A percentile compares a stretch with the other conserved stretches of the same genome.
Conservation (phyloP, 2,113 vertebrate genomes). For the Pterocles gutturalis region DNA sequence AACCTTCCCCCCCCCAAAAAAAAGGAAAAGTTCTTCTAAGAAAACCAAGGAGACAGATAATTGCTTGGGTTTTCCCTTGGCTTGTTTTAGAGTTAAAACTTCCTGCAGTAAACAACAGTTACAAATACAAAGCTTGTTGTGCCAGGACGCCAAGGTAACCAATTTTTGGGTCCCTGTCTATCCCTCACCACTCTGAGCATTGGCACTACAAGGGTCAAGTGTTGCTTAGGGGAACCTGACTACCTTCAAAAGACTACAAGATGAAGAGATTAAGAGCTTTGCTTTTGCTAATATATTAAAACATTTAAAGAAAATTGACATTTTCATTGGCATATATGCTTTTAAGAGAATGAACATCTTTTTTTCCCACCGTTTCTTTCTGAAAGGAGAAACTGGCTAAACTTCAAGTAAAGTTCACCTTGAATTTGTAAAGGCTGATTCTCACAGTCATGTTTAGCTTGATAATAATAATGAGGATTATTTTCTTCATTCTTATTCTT, state of each 20-base stretch:
- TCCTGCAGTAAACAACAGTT: not conserved
- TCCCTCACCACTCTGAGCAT: not conserved
- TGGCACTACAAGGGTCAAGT: not conserved
- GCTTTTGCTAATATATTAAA: not conserved
- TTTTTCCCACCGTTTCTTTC: not conserved
- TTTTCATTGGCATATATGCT: not conserved
- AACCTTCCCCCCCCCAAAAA: not conserved
- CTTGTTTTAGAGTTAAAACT: not conserved
- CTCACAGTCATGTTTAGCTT: not conserved
- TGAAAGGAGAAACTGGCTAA: not conserved
- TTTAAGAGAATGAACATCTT: not conserved
- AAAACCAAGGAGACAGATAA: not conserved
- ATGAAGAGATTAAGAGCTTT: not conserved
- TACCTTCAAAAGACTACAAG: not conserved
- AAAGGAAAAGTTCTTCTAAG: not conserved
- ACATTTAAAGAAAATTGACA: not conserved
- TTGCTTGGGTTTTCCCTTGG: not conserved
- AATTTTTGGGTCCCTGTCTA: not conserved
- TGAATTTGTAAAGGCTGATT: not conserved
- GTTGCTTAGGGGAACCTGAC: not conserved
- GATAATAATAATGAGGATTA: not conserved
- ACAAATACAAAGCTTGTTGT: not conserved
- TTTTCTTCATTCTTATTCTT: not conserved
- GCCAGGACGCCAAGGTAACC: not conserved
- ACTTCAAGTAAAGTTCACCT: not conserved